These are phyloP conservation scores for Allacma fusca DNA, from an alignment of 2,888 invertebrate genomes.

Conservation along the genomic window DNA sequence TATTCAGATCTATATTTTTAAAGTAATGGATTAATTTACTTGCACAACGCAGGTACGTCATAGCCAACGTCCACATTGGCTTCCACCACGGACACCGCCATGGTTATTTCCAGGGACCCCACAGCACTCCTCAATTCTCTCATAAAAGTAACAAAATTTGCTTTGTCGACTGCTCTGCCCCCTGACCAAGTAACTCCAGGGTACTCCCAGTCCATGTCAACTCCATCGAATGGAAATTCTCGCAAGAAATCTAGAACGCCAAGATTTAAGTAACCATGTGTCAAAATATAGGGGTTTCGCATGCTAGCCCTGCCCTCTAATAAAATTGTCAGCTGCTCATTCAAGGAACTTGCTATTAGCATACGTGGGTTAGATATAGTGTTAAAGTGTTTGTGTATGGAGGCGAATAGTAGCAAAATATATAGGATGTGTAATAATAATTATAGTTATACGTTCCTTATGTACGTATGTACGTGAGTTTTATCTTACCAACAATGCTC, in stretches of 20 bases:
- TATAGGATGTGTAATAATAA: background rate
- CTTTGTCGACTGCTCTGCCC: slow-evolving; percentile 83
- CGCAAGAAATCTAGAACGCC: slow-evolving; percentile 72
- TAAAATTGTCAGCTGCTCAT: too few relatives aligned
- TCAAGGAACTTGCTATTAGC: too few relatives aligned
- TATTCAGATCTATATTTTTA: too few relatives aligned
- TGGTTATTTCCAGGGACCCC: slow-evolving; percentile 83
- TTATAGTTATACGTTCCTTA: background rate
- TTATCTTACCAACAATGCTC: slow-evolving; percentile 59
- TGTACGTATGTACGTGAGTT: too few relatives aligned
- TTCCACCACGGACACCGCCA: slow-evolving; percentile 87
- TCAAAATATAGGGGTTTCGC: too few relatives aligned
- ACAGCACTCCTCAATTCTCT: slow-evolving; percentile 78
- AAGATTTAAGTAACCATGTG: too few relatives aligned
- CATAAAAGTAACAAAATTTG: slow-evolving; percentile 81
- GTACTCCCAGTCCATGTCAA: slow-evolving; percentile 90
- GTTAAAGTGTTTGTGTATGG: too few relatives aligned
- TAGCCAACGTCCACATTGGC: slow-evolving; percentile 87
- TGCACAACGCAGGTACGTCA: slow-evolving; percentile 86
- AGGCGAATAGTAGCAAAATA: background rate
- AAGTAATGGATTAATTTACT: too few relatives aligned
- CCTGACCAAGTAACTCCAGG: slow-evolving; percentile 87
- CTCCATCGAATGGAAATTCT: slow-evolving; percentile 81
- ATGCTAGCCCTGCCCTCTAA: too few relatives aligned
- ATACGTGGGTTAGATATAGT: too few relatives aligned